These are phyloP conservation scores for Streptopelia turtur DNA, from an alignment of 2,797 vertebrate species.

Conservation along the genomic window DNA sequence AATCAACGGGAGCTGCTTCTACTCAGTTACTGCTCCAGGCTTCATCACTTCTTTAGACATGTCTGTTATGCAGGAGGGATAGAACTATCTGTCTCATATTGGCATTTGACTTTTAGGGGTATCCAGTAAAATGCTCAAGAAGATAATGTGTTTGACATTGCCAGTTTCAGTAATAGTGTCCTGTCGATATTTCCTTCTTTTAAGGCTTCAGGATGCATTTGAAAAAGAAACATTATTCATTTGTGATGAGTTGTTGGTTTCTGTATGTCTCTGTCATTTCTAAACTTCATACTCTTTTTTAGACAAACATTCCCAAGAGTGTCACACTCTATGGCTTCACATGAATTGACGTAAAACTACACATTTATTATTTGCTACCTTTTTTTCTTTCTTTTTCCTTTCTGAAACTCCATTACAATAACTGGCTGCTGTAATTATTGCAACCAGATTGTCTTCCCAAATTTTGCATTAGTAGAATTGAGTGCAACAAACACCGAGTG, in stretches of 20 bases:
- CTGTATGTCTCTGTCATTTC: not conserved
- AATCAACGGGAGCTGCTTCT: not conserved
- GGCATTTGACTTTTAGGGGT: constrained; percentile 4
- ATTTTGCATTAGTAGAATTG: not conserved
- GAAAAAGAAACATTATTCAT: accelerated
- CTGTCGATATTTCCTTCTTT: not conserved
- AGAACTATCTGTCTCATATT: not conserved
- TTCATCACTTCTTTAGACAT: not conserved
- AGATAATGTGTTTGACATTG: not conserved
- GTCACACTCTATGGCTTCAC: not conserved
- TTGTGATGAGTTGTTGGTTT: not conserved
- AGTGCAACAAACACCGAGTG: not conserved
- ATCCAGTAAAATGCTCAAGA: not conserved
- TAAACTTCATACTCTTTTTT: not conserved
- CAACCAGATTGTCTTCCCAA: not conserved
- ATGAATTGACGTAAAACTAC: not conserved
- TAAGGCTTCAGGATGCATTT: not conserved
- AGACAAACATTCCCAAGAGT: not conserved
- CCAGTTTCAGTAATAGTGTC: not conserved
- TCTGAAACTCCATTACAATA: not conserved
- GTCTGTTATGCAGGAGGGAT: not conserved
- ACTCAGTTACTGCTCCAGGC: not conserved
- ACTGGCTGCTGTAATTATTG: not conserved
- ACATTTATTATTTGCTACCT: not conserved
- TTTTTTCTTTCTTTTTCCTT: not conserved